Evolutionary conservation across 2,797 vertebrate genomes (phyloP), one percentile per base, ranked within the genome.

Genomic region (Neopelma chrysocephalum): DNA sequence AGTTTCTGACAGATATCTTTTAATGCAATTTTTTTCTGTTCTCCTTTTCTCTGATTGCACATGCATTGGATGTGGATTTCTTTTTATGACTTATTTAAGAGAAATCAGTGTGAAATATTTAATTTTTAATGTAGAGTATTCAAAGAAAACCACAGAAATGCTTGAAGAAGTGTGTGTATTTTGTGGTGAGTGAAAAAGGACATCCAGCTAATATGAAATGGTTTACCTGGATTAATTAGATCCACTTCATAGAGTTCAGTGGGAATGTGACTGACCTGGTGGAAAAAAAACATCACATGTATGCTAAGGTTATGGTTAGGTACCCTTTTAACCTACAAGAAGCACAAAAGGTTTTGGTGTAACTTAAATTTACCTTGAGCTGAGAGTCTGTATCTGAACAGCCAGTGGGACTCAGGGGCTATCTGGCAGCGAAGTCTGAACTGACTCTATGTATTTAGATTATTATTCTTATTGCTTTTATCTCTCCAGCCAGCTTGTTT

Each of bases 121-220:
- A 92, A 87, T 87, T 92, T 87, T 93, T 94, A 82, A 89, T 90
- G 58, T 22, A 82, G 38, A 9, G 10, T 93, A 71, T 87, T 90
- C 68, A 75, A 79, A 94, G 38, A 16, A 91, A 96, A 75, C 60
- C 7, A 10, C 64, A 50, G 15, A 87, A 93, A 72, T 83, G 13
- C 43, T 92, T 61, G 47, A 81, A 94, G 76, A 87, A 71, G 2
- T 62, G 8, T 78, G 15, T 87, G 32, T 87, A 45, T 89, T 87
- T 95, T 92, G 38, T 66, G n/a, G 15, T 45, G 61, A 68, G 17
- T 45, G 31, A 53, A 91, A 81, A 89, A 66, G n/a, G 38, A 51
- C 57, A 78, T 65, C 19, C 22, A 58, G 34, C 53, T 89, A n/a
- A 73, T 70, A n/a, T 0, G 11, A 87, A 93, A 78, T 2, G 3